Base-by-base conservation (phyloP, 2,797 vertebrate species). In the Cercopithecus mitis region DNA sequence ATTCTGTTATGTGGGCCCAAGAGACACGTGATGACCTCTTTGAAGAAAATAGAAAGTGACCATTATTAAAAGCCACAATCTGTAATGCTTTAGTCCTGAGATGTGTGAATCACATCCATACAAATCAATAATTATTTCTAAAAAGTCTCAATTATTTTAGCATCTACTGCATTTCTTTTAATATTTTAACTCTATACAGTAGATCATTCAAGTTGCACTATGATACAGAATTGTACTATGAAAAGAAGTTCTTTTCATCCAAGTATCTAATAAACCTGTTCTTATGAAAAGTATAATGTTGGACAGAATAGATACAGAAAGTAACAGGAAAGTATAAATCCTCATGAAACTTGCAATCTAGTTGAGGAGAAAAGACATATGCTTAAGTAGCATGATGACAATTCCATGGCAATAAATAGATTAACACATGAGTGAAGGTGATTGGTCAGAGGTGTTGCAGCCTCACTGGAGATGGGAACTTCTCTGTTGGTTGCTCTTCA, bases 41-140 rank as follows among this genome's bases (percentile, higher is more conserved):
- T 90, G 50, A 94, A 77, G 25, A 80, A 91, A 93, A 88, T 24
- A 61, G 36, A 41, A 96, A 84, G 33, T 79, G 70, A 64, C n/a
- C 8, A 9, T 82, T 93, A 90, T 81, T 82, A 90, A 95, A 96
- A 88, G 64, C 11, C 36, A 73, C 50, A 82, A 50, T 67, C 80
- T 94, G 33, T 82, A 24, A 87, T 73, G 61, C 15, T 92, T 83
- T 82, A 79, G 45, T 89, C 61, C 39, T 72, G 20, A 96, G 45
- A 86, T 89, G 10, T n/a, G 76, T 57, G n/a, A 45, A 83, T 90
- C 64, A 64, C 30, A 72, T 79, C 22, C 50, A 52, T 79, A 77
- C 47, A 93, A 94, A 88, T 64, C 47, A 97, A 43, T 47, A 67
- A 36, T 67, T 87, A 47, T 89, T 97, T 94, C 61, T 92, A 64